Evolutionary conservation across 2,797 vertebrate species (phyloP).

Genomic region (Rhinogobio ventralis): DNA sequence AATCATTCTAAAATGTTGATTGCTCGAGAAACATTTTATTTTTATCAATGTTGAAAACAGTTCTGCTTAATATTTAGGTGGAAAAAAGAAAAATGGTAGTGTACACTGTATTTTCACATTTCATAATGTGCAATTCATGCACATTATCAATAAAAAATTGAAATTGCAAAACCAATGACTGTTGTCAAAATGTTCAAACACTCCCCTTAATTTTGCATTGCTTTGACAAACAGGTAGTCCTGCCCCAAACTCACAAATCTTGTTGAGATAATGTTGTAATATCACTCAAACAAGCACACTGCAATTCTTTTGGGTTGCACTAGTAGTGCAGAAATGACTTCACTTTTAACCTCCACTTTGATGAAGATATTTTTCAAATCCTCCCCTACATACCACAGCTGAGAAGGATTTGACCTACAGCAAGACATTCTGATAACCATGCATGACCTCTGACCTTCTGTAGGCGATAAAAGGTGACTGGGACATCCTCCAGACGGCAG

Average conservation of each 20-base stretch:
- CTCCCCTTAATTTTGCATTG: neutral
- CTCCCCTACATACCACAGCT: conserved; percentile 47
- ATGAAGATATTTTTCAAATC: conserved; percentile 16
- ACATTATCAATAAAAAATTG: neutral
- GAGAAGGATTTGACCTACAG: conserved; percentile 28
- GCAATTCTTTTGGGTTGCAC: conserved; percentile 31
- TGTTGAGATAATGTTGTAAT: neutral
- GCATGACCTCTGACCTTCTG: conserved; percentile 82
- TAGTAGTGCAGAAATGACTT: conserved; percentile 56
- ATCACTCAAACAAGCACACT: neutral
- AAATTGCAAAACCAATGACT: neutral
- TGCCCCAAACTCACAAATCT: neutral
- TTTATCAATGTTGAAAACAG: neutral
- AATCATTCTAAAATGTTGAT: neutral
- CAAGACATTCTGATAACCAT: conserved; percentile 26
- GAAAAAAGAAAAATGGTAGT: neutral
- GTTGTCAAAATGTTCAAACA: neutral
- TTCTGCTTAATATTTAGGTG: neutral
- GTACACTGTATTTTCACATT: neutral
- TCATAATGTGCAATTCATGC: neutral
- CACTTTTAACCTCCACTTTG: conserved; percentile 40
- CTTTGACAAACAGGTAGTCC: neutral
- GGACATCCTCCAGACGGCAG: conserved; percentile 90
- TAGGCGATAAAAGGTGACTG: conserved; percentile 89
- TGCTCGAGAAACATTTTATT: neutral